Conservation (phyloP, 2,797 vertebrate species). For the Schizothorax lantsangensis region DNA sequence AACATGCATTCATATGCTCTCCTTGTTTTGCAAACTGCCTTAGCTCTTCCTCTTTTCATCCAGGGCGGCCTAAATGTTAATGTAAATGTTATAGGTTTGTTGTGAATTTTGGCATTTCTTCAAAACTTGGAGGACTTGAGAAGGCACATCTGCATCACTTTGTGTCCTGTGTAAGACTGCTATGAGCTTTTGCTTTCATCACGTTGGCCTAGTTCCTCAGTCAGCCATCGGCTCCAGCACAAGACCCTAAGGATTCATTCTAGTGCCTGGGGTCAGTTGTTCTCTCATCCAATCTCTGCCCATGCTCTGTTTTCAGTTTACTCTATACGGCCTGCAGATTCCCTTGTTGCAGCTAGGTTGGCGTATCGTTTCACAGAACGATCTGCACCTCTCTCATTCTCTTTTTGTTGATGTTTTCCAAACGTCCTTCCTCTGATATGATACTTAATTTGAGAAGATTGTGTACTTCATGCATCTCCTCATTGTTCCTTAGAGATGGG, state of each 20-base stretch:
- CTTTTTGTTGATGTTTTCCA: not conserved
- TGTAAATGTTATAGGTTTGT: not conserved
- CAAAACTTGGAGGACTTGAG: not conserved
- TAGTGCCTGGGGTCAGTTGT: slow-evolving; percentile 43
- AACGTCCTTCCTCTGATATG: not conserved
- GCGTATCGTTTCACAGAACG: not conserved
- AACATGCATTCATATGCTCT: not conserved
- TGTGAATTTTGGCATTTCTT: not conserved
- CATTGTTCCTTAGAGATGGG: not conserved
- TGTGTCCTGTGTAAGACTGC: slow-evolving; percentile 4
- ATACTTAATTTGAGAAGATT: not conserved
- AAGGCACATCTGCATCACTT: not conserved
- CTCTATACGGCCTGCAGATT: not conserved
- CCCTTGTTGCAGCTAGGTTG: slow-evolving; percentile 3
- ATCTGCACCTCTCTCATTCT: not conserved
- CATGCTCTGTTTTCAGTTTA: not conserved
- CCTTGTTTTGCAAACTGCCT: not conserved
- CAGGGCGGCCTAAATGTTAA: not conserved
- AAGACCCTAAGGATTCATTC: slow-evolving; percentile 44
- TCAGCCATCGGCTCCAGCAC: slow-evolving; percentile 42
- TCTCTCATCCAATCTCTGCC: slow-evolving; percentile 13
- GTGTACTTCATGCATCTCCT: not conserved
- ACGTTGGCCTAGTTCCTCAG: slow-evolving; percentile 53
- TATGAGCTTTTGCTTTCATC: slow-evolving; percentile 27
- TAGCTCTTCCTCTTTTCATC: not conserved